These are phyloP conservation scores for Platyscapa corneri DNA, from an alignment of 1,140 invertebrate species.

Conservation along the genomic window DNA sequence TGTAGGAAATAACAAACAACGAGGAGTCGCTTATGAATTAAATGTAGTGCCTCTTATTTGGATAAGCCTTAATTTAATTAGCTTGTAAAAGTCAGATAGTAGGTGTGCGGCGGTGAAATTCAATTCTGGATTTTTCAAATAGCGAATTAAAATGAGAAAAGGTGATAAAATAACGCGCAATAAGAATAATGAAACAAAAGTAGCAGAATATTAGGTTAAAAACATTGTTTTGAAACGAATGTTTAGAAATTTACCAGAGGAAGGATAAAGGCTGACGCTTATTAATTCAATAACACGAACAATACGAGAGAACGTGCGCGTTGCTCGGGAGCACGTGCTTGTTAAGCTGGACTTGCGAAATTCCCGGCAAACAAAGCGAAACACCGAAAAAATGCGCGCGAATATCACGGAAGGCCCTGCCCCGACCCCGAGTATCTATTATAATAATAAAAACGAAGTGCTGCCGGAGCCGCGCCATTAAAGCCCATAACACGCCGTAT, in stretches of 20 bases:
- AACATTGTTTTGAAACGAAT: neutral
- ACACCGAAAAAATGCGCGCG: neutral
- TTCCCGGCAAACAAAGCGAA: neutral
- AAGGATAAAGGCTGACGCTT: neutral
- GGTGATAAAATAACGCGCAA: neutral
- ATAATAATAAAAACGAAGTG: constrained; percentile 9
- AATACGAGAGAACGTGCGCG: neutral
- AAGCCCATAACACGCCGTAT: neutral
- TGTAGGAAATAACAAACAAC: neutral
- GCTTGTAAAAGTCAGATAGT: too few species aligned
- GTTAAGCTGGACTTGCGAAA: neutral
- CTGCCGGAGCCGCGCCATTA: neutral
- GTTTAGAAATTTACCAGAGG: neutral
- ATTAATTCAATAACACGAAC: neutral
- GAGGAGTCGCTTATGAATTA: neutral
- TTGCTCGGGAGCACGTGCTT: neutral
- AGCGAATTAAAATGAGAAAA: too few species aligned
- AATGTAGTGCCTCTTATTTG: neutral
- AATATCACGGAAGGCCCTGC: neutral
- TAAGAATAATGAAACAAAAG: neutral
- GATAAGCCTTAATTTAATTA: neutral
- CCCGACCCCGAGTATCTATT: neutral
- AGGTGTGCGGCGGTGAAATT: too few species aligned
- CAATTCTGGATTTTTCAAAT: too few species aligned
- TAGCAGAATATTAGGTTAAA: neutral